Evolutionary conservation across 2,113 vertebrate genomes (phyloP), one percentile per base, ranked within the genome.

Genomic region (Clarias magur): DNA sequence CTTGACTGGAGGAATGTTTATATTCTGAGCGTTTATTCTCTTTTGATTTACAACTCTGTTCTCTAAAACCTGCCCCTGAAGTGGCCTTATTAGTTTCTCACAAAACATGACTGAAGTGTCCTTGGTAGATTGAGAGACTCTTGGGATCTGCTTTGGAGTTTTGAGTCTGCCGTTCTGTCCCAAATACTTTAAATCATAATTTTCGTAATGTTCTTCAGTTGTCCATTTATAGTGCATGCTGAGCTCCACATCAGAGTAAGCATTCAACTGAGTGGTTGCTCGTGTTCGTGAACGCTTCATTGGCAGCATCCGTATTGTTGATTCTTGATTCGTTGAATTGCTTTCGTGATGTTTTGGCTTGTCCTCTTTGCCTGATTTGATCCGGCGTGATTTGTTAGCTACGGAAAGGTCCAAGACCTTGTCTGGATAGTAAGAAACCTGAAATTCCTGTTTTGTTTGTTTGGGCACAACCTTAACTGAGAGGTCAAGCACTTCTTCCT

Each of bases 1-100:
- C 94, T 97, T 97, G 92, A 96, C 95, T 23, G 96, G 96, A 91
- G 96, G 95, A 92, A 96, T 95, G 75, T 97, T 96, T 92, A 96
- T 96, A 91, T 96, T 96, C 80, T 95, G 96, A 23, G 96, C 96
- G 93, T 94, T 96, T 92, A 96, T 93, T 95, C 96, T 97, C 95
- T 96, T 97, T 95, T 96, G 94, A 92, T 96, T 96, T 92, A 96
- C 95, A 85, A 92, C 94, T 91, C 96, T 94, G 91, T 93, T 96
- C 95, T 96, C 96, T 93, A 96, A 96, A 88, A 95, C 95, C 89
- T 95, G 95, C 56, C 96, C 96, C 6, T 96, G 95, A 0, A 96
- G 96, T 79, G 96, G 94, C 87, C 95, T 95, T 93, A 95, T 96
- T 88, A 96, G 94, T 93, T 96, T 96, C 91, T 96, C 95, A 82